phyloP scores from a whole-genome alignment of 2,888 invertebrate genomes.

The Lissocephala sabroskyi region DNA sequence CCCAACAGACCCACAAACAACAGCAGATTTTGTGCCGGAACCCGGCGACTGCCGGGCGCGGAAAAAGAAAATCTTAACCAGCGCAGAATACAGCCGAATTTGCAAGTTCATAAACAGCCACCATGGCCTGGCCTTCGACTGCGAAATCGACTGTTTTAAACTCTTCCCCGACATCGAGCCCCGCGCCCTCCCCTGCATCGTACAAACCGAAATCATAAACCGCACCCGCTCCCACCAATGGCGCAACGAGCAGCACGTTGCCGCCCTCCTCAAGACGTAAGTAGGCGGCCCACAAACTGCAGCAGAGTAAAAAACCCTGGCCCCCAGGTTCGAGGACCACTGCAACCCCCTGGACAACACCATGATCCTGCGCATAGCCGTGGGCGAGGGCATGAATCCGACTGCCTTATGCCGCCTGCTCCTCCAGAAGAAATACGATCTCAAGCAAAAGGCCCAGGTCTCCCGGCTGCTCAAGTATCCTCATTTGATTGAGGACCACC shows the following conservation, averaged over 20 bases:
- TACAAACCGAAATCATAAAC: conserved; percentile 78
- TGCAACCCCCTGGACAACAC: conserved; percentile 24
- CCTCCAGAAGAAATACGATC: conserved; percentile 62
- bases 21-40: no score
- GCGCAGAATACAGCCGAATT: conserved; percentile 42
- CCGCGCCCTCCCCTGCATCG: conserved; percentile 80
- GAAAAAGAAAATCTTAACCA: conserved; percentile 50
- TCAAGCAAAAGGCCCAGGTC: conserved; percentile 49
- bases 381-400: conserved; percentile 54
- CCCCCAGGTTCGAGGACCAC: conserved; percentile 46
- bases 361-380: conserved; percentile 60
- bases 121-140: conserved; percentile 76
- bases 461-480: conserved; percentile 65
- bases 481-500: conserved; percentile 60
- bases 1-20: no score
- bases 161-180: conserved; percentile 76
- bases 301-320: neutral
- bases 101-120: conserved; percentile 74
- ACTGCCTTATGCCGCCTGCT: conserved; percentile 62
- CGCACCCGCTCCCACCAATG: conserved; percentile 78
- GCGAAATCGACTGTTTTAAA: no score
- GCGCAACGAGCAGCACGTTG: conserved; percentile 76
- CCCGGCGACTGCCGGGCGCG: no score
- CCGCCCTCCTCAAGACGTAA: conserved; percentile 73
- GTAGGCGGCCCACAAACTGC: no score